Evolutionary conservation across 2,888 invertebrate genomes (phyloP), one percentile per base, ranked within the genome.

Genomic region (Phytoseiulus persimilis): DNA sequence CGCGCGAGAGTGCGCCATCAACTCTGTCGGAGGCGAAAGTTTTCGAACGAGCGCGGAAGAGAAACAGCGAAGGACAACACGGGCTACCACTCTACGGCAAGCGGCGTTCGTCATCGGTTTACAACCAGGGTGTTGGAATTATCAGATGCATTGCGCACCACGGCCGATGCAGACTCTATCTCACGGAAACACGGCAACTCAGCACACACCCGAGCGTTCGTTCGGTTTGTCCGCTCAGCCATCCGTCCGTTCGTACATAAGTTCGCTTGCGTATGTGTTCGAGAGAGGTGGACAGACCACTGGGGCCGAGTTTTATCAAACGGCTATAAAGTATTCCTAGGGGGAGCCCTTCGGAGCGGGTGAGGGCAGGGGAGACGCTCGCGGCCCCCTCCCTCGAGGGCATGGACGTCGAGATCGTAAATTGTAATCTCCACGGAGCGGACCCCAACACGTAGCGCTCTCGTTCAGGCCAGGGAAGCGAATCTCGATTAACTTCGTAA

Each of bases 281-380:
- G 65, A 28, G 65, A 65, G 65, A 65, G 65, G 65, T 65, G 65
- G 65, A 65, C 65, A 18, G 23, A 65, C 9, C 65, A 65, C 65
- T 28, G 65, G 65, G 65, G 65, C 28, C 65, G 14, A 65, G 65
- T 65, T 65, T 65, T 65, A 65, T 65, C 65, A 65, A 65, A 65
- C 65, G 65, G 65, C 65, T 65, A 65, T 65, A 65, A 65, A 65
- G 65, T 65, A 65, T 65, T 65, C 65, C 65, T 65, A 65, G 65
- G 65, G 65, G 65, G 65, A 65, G 28, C 65, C 2, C n/a, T n/a
- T n/a, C n/a, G n/a, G n/a, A n/a, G n/a, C n/a, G n/a, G n/a, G n/a
- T n/a, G n/a, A n/a, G n/a, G n/a, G n/a, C n/a, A n/a, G n/a, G n/a
- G n/a, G n/a, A n/a, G n/a, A n/a, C n/a, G n/a, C n/a, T n/a, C n/a